Percentiles rank a stretch among this genome's conserved stretches.
Conservation (phyloP, 2,113 vertebrate genomes). For the Scomber scombrus region DNA sequence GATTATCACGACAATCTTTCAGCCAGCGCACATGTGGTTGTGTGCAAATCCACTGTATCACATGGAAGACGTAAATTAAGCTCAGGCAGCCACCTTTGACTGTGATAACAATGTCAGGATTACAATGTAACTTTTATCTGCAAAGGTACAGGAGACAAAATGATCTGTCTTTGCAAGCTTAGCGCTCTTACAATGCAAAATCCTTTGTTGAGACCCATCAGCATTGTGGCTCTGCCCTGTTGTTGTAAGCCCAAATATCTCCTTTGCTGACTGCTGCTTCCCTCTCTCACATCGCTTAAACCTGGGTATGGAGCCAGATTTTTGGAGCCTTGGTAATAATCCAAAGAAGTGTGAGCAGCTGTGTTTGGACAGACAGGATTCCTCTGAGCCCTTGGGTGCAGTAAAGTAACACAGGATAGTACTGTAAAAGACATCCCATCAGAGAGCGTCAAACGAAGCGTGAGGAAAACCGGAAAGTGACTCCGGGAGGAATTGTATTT, state of each 20-base stretch:
- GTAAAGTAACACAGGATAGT: conserved; percentile 2
- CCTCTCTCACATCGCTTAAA: conserved; percentile 24
- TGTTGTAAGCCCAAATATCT: background rate
- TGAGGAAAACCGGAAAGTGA: background rate
- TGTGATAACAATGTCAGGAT: conserved; percentile 6
- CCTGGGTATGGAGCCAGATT: conserved; percentile 16
- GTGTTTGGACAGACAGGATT: conserved; percentile 65
- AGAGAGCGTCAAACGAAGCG: background rate
- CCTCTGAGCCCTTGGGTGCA: conserved; percentile 28
- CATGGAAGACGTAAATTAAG: conserved; percentile 2
- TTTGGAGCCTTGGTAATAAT: conserved; percentile 36
- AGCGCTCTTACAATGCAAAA: background rate
- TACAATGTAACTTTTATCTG: background rate
- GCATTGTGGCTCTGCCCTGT: background rate
- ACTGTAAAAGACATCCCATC: conserved; percentile 18
- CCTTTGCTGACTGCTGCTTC: background rate
- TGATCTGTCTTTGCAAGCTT: background rate
- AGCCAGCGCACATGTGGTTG: background rate
- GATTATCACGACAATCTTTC: background rate
- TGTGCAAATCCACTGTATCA: background rate
- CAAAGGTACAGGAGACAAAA: background rate
- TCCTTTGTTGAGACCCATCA: background rate
- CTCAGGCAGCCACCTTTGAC: background rate
- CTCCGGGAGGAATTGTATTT: background rate
- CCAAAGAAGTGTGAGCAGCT: conserved; percentile 51